phyloP scores from a whole-genome alignment of 1,140 invertebrate species.

The Caenorhabditis briggsae region DNA sequence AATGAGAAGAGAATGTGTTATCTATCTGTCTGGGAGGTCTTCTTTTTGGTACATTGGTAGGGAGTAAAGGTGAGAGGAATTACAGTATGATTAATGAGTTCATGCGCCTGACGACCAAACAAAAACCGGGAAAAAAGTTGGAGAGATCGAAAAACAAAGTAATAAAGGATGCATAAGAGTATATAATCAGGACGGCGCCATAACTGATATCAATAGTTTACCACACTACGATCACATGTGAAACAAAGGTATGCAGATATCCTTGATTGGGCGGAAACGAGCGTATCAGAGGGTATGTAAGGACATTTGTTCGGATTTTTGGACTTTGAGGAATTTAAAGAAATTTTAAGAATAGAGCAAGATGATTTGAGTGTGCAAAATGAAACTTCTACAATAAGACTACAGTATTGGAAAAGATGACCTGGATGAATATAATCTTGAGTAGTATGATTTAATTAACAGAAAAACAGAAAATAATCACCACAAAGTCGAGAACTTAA shows the following conservation, averaged over 20 bases:
- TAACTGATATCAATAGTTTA: slow-evolving; percentile 41
- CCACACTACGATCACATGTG: slow-evolving; percentile 8
- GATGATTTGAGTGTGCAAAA: too few relatives aligned
- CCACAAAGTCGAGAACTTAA: too few relatives aligned
- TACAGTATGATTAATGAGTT: background rate
- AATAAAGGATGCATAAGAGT: slow-evolving; percentile 34
- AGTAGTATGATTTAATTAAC: too few relatives aligned
- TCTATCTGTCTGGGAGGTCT: slow-evolving; percentile 29
- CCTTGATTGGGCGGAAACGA: slow-evolving; percentile 5
- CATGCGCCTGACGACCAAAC: background rate
- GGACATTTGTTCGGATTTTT: slow-evolving; percentile 11
- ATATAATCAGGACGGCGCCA: slow-evolving; percentile 54
- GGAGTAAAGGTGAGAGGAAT: background rate
- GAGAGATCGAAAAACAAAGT: slow-evolving; percentile 45
- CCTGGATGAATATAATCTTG: too few relatives aligned
- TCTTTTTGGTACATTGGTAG: slow-evolving; percentile 6
- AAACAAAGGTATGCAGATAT: slow-evolving; percentile 20
- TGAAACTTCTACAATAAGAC: too few relatives aligned
- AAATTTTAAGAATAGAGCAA: too few relatives aligned
- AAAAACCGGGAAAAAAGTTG: background rate
- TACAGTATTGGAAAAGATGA: too few relatives aligned
- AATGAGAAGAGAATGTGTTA: background rate
- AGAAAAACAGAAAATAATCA: too few relatives aligned
- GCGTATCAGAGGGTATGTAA: background rate
- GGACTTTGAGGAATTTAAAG: too few relatives aligned